Conservation (phyloP, 2,888 invertebrate genomes). For the Apamea monoglypha region DNA sequence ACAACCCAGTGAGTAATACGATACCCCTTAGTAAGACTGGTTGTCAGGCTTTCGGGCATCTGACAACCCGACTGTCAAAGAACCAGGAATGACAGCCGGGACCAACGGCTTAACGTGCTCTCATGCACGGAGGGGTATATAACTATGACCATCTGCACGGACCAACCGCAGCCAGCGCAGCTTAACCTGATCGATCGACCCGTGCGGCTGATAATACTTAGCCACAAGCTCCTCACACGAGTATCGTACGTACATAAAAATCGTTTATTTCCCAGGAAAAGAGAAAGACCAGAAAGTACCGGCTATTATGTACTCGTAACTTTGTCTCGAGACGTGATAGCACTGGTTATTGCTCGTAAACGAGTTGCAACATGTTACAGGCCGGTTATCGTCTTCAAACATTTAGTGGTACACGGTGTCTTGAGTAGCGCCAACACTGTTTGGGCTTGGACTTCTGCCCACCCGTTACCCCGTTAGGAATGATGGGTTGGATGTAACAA, state of each 20-base stretch:
- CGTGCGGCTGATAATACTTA: background rate
- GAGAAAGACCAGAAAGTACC: background rate
- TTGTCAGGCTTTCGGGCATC: background rate
- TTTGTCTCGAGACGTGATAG: constrained; percentile 17
- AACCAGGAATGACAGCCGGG: background rate
- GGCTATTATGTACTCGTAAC: constrained; percentile 18
- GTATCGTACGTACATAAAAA: too few species aligned
- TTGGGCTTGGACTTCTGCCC: constrained; percentile 43
- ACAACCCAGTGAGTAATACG: background rate
- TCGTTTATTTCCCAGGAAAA: background rate
- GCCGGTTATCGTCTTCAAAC: constrained; percentile 31
- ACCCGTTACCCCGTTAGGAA: background rate
- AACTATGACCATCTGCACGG: background rate
- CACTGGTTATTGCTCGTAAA: constrained; percentile 34
- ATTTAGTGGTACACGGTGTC: constrained; percentile 38
- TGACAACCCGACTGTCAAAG: background rate
- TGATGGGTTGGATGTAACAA: constrained; percentile 3
- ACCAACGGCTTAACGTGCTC: background rate
- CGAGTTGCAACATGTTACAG: constrained; percentile 45
- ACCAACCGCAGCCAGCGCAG: background rate
- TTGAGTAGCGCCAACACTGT: constrained; percentile 36
- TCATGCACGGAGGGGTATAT: too few species aligned
- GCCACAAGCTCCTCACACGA: too few species aligned
- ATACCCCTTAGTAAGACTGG: background rate
- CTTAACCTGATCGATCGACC: too few species aligned